Base-by-base conservation (phyloP, 2,888 invertebrate species). In the Trisateles emortualis region DNA sequence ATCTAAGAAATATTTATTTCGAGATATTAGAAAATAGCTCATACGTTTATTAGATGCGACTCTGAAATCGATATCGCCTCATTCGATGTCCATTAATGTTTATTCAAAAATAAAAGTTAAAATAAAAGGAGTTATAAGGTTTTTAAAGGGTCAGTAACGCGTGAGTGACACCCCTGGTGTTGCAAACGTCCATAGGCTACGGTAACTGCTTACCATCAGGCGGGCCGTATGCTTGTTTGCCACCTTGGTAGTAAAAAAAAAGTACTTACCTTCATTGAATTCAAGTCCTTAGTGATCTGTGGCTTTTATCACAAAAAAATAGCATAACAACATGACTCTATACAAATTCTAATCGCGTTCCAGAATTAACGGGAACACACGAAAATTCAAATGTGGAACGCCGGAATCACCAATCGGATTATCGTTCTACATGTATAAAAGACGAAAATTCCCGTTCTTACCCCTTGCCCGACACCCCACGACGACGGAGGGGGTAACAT, bases 381-480 rank as follows among this genome's bases (percentile, higher is more conserved):
- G 87, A 86, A 84, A 84, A 85, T 84, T 87, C 89, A 85, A 90
- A 91, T 90, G 88, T 91, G 84, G 88, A 90, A 81, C 85, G 86
- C 83, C 81, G 81, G 86, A 87, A 89, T 87, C 84, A 83, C 88
- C 89, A 91, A 92, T 92, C 91, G 87, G 91, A 92, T 92, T 92
- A 92, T 90, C 88, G 84, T 84, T 84, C 86, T 88, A 90, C 89
- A 89, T 86, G 86, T 90, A 90, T 90, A 92, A 92, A 92, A 92
- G 91, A 92, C 91, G 90, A 90, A 90, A 91, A 90, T 89, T 87
- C 83, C 79, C 84, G 84, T 86, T 88, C 91, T 90, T 90, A 90
- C 88, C 90, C 90, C 90, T 87, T 78, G 64, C 68, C 78, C 79
- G 70, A 71, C 78, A 76, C 71, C 72, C 74, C 63, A 52, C 70